Base-by-base conservation (phyloP, 1,140 invertebrate species). In the Diorhabda carinulata region DNA sequence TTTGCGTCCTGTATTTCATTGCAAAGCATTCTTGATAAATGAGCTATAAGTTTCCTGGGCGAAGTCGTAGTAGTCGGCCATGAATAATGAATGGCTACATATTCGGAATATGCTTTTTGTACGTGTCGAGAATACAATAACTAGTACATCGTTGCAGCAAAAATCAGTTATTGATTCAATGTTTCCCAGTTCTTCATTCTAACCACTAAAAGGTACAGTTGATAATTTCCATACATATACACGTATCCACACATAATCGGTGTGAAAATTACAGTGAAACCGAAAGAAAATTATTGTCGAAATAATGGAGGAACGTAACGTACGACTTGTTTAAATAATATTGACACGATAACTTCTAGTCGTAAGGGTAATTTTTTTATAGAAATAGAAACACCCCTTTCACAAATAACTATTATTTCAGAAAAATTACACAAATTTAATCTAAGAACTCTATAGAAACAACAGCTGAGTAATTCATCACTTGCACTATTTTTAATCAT, bases 71-170 rank as follows among this genome's bases (percentile, higher is more conserved):
- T 61, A 61, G 59, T 8, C n/a, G 25, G 25, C 25, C 42, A 41
- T 43, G 25, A 61, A 61, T 61, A 61, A 61, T 61, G 42, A 61
- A 61, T 61, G 8, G 59, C 25, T 40, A 43, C 59, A 61, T 61
- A 41, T 61, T 61, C 59, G 25, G 10, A 61, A 61, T 61, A 43
- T 61, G 42, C 8, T 61, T 61, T 43, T 41, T 47, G 63, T 65
- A 61, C 57, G 57, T 64, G 63, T 59, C 58, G 44, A 44, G 44
- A 52, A 67, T 59, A 67, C 60, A 67, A 57, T 45, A 4, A 43
- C 58, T 61, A 52, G 57, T 67, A 52, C 59, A 61, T 10, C 47
- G n/a, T 8, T 59, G 66, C 59, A 61, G 59, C 59, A 61, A 43
- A 43, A 61, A 40, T 61, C 59, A 43, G 25, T 61, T 61, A 61